Evolutionary conservation across 1,140 invertebrate genomes (phyloP).

Genomic region (Zaprionus davidi): DNA sequence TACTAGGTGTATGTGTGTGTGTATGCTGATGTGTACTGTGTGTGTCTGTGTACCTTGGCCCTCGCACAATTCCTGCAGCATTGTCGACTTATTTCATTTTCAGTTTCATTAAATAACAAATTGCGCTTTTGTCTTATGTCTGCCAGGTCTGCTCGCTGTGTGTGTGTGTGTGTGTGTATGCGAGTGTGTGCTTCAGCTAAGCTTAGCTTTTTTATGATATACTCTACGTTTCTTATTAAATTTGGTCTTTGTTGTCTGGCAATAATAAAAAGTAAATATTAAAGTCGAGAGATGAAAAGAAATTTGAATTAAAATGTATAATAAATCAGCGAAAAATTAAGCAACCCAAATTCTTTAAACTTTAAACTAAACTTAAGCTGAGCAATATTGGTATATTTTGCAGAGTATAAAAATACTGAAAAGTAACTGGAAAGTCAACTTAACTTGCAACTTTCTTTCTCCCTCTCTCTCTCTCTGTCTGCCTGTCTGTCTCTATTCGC

Average conservation of each 20-base stretch:
- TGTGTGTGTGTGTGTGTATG: background rate
- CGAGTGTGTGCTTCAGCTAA: slow-evolving; percentile 5
- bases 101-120: slow-evolving; percentile 64
- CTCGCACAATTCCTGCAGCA: slow-evolving; percentile 46
- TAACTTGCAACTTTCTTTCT: background rate
- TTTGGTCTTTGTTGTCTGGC: slow-evolving; percentile 14
- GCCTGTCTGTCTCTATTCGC: background rate
- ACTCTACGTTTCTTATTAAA: slow-evolving; percentile 21
- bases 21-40: background rate
- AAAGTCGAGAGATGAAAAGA: background rate
- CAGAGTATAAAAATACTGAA: background rate
- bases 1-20: background rate
- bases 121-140: slow-evolving; percentile 52
- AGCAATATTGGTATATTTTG: background rate
- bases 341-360: background rate
- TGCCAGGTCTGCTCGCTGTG: background rate
- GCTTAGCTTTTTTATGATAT: slow-evolving; percentile 40
- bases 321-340: background rate
- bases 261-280: slow-evolving; percentile 19
- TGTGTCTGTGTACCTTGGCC: slow-evolving; percentile 7
- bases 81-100: slow-evolving; percentile 59
- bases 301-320: background rate
- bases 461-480: background rate
- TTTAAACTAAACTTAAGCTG: background rate
- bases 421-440: slow-evolving; percentile 2